Evolutionary conservation across 2,888 invertebrate species (phyloP).

Genomic region (Alloplasta piceator): DNA sequence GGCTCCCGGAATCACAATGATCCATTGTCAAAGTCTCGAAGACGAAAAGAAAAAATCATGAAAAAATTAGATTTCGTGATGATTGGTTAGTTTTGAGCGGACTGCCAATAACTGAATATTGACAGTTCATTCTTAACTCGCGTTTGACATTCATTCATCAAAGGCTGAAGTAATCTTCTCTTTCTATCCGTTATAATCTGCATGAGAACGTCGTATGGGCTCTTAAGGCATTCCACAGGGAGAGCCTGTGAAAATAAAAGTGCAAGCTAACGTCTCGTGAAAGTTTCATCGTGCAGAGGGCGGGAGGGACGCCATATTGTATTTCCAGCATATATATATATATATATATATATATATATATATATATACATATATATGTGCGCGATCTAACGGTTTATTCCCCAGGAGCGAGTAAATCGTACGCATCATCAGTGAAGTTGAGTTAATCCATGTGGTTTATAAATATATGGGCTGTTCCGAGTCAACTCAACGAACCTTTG

Average conservation of each 20-base stretch:
- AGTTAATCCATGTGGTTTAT: constrained; percentile 7
- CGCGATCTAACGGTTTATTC: constrained; percentile 58
- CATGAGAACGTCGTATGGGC: background rate
- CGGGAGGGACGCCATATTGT: constrained; percentile 29
- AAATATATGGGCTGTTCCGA: background rate
- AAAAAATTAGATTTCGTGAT: constrained; percentile 6
- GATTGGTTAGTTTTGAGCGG: constrained; percentile 1
- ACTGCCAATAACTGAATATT: constrained; percentile 22
- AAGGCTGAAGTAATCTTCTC: background rate
- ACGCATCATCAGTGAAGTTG: constrained; percentile 30
- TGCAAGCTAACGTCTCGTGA: constrained; percentile 69
- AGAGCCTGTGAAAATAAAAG: constrained; percentile 69
- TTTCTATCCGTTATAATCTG: background rate
- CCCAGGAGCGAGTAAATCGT: constrained; percentile 53
- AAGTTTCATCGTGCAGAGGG: constrained; percentile 52
- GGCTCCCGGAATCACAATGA: background rate
- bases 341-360: background rate
- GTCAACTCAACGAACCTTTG: background rate
- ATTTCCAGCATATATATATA: constrained; percentile 9
- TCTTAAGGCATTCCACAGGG: constrained; percentile 32
- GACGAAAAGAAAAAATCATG: background rate
- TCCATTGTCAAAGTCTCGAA: background rate
- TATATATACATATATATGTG: constrained; percentile 26
- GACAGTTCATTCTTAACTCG: background rate
- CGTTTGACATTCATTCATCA: background rate